Evolutionary conservation across 2,113 vertebrate species (phyloP).

Genomic region (Ophthalmolycus amberensis): DNA sequence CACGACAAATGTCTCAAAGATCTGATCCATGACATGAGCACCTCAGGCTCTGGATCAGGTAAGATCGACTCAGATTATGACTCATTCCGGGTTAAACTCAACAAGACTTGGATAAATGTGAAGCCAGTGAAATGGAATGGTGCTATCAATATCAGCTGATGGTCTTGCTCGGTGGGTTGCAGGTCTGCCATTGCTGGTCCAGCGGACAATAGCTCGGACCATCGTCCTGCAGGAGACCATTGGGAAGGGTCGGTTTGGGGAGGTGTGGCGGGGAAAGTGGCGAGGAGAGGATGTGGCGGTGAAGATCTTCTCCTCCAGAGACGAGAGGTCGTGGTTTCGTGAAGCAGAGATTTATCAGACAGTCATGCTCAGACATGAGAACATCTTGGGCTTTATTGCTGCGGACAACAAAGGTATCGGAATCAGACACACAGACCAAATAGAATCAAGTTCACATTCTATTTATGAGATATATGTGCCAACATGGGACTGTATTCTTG

Average conservation of each 20-base stretch:
- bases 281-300: slow-evolving; percentile 97
- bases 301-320: slow-evolving; percentile 97
- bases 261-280: slow-evolving; percentile 98
- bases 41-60: slow-evolving; percentile 97
- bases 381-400: slow-evolving; percentile 97
- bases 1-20: slow-evolving; percentile 91
- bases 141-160: background rate
- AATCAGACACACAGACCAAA: background rate
- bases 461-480: background rate
- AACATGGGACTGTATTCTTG: slow-evolving; percentile 21
- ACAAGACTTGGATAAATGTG: background rate
- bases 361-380: slow-evolving; percentile 95
- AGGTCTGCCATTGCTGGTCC: slow-evolving; percentile 95
- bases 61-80: slow-evolving; percentile 7
- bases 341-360: slow-evolving; percentile 99
- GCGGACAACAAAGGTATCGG: slow-evolving; percentile 95
- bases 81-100: background rate
- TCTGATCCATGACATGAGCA: slow-evolving; percentile 93
- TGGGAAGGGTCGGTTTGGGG: slow-evolving; percentile 94
- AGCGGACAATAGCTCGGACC: slow-evolving; percentile 95
- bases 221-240: slow-evolving; percentile 97
- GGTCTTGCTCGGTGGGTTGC: background rate
- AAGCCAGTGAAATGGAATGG: background rate
- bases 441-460: background rate
- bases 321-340: slow-evolving; percentile 97